These are phyloP conservation scores for Noctua pronuba DNA, from an alignment of 2,888 invertebrate species.

Conservation along the genomic window DNA sequence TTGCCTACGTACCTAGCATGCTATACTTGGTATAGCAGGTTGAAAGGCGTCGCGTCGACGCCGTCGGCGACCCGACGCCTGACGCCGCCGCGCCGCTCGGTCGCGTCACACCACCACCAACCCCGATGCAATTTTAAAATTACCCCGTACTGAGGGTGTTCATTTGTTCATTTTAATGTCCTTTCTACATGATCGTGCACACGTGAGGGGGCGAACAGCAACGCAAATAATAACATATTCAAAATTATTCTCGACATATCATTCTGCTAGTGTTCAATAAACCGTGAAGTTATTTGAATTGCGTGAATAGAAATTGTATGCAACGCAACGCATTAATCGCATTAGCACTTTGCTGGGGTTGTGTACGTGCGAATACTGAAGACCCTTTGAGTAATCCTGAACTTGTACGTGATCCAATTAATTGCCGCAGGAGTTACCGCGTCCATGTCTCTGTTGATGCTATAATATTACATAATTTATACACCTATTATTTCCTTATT, in stretches of 20 bases:
- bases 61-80: conserved; percentile 68
- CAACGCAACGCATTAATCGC: conserved; percentile 79
- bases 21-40: conserved; percentile 22
- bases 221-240: conserved; percentile 78
- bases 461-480: conserved; percentile 22
- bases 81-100: conserved; percentile 71
- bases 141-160: conserved; percentile 80
- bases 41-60: conserved; percentile 56
- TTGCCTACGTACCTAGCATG: conserved; percentile 21
- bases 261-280: conserved; percentile 81
- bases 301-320: conserved; percentile 84
- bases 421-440: conserved; percentile 44
- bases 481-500: conserved; percentile 36
- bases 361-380: conserved; percentile 69
- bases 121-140: conserved; percentile 85
- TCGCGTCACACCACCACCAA: conserved; percentile 71
- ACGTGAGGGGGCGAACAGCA: conserved; percentile 71
- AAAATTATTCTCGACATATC: conserved; percentile 79
- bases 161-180: conserved; percentile 76
- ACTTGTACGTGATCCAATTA: conserved; percentile 65
- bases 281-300: conserved; percentile 84
- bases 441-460: conserved; percentile 2
- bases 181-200: conserved; percentile 75
- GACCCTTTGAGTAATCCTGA: conserved; percentile 66
- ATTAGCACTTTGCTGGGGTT: conserved; percentile 78